Base-by-base conservation (phyloP, 1,140 invertebrate genomes). In the Paramacrobiotus metropolitanus region DNA sequence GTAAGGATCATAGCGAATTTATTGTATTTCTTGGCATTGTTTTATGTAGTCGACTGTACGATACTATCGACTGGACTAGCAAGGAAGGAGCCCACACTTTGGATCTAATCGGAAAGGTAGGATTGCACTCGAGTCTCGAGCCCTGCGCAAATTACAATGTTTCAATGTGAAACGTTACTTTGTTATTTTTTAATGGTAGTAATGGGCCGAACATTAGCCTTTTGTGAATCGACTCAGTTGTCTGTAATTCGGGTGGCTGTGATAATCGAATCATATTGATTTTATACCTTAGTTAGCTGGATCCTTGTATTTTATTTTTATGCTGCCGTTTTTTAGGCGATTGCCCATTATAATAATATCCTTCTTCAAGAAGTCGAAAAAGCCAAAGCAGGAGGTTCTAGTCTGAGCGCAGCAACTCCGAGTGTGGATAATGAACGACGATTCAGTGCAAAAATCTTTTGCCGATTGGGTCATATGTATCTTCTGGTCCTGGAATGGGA, bases 391-490 rank as follows among this genome's bases (percentile, higher is more conserved):
- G n/a, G n/a, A n/a, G n/a, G n/a, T n/a, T n/a, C n/a, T n/a, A n/a
- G n/a, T n/a, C n/a, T n/a, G n/a, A n/a, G n/a, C n/a, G n/a, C n/a
- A n/a, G n/a, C n/a, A n/a, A n/a, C n/a, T n/a, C n/a, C n/a, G n/a
- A n/a, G n/a, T n/a, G n/a, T n/a, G n/a, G n/a, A n/a, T n/a, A n/a
- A n/a, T n/a, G n/a, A n/a, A n/a, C n/a, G n/a, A n/a, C n/a, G n/a
- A 55, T 24, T 91, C 60, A 85, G 91, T 73, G 82, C 86, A 0
- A 86, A 86, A 71, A 87, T 87, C 15, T 92, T 86, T 70, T 91
- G 87, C 68, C 90, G 90, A 75, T 74, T 95, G 29, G 90, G 90
- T 1, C 89, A 95, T 77, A 87, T 92, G 69, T 86, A 92, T 75
- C 77, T 94, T 2, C 75, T 94, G 0, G 73, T 92, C 2, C 86